Conservation (phyloP, 2,888 invertebrate species). For the Spisula solida region DNA sequence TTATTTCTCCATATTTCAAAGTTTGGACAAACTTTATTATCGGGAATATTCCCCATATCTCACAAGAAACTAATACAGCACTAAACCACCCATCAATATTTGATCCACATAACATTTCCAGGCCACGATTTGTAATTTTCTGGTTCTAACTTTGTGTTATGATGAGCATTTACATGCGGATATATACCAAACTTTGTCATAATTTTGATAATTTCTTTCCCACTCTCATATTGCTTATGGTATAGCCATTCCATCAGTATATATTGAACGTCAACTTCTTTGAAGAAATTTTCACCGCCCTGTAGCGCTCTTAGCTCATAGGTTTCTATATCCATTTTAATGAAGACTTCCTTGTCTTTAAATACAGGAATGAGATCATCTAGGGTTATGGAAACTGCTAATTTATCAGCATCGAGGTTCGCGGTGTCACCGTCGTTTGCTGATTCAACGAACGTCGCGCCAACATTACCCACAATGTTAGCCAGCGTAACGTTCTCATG, state of each 20-base stretch:
- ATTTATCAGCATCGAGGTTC: conserved; percentile 30
- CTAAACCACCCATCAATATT: conserved; percentile 50
- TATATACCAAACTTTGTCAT: conserved; percentile 72
- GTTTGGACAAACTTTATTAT: no score
- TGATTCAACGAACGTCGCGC: conserved; percentile 74
- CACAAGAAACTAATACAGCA: no score
- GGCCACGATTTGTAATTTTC: conserved; percentile 76
- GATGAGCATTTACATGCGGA: conserved; percentile 73
- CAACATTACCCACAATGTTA: conserved; percentile 73
- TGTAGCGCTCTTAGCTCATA: conserved; percentile 76
- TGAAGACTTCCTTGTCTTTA: conserved; percentile 69
- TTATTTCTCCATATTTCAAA: no score
- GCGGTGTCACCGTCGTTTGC: background rate
- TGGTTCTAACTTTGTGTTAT: conserved; percentile 63
- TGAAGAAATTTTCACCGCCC: conserved; percentile 74
- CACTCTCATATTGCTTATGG: conserved; percentile 69
- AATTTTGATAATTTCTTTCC: conserved; percentile 72
- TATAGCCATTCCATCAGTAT: conserved; percentile 82
- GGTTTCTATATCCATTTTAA: conserved; percentile 83
- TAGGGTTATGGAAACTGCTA: conserved; percentile 72
- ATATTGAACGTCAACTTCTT: conserved; percentile 74
- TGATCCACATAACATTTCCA: conserved; percentile 81
- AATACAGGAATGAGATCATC: conserved; percentile 76
- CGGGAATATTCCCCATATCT: no score
- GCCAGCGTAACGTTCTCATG: conserved; percentile 71